Evolutionary conservation across 2,113 vertebrate species (phyloP).

Genomic region (Callocephalon fimbriatum): DNA sequence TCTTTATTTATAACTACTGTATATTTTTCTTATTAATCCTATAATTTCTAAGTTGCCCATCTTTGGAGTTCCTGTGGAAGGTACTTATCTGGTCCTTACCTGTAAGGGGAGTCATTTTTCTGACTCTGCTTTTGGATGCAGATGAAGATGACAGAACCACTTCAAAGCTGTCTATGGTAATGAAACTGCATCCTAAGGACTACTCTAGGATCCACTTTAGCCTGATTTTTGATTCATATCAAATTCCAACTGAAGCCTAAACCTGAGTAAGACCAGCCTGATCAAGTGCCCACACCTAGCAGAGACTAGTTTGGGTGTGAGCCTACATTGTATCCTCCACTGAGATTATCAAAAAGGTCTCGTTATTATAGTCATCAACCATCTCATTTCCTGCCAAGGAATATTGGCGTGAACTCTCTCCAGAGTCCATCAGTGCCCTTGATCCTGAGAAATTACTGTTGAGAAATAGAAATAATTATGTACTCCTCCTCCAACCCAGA

Average conservation of each 20-base stretch:
- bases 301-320: neutral
- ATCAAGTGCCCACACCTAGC: neutral
- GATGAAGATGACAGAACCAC: neutral
- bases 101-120: neutral
- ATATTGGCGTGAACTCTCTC: constrained; percentile 59
- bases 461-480: constrained; percentile 72
- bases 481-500: constrained; percentile 57
- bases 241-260: neutral
- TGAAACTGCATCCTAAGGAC: neutral
- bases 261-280: neutral
- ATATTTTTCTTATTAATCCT: neutral
- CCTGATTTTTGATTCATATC: neutral
- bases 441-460: constrained; percentile 65
- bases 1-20: neutral
- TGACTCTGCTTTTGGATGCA: neutral
- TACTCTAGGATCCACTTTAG: neutral
- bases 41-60: neutral
- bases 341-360: constrained; percentile 54
- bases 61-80: neutral
- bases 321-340: constrained; percentile 27
- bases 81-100: neutral
- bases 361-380: constrained; percentile 54
- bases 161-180: neutral
- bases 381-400: constrained; percentile 61
- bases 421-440: constrained; percentile 67